These are phyloP conservation scores for Eolophus roseicapilla DNA, from an alignment of 2,113 vertebrate species.

Conservation along the genomic window DNA sequence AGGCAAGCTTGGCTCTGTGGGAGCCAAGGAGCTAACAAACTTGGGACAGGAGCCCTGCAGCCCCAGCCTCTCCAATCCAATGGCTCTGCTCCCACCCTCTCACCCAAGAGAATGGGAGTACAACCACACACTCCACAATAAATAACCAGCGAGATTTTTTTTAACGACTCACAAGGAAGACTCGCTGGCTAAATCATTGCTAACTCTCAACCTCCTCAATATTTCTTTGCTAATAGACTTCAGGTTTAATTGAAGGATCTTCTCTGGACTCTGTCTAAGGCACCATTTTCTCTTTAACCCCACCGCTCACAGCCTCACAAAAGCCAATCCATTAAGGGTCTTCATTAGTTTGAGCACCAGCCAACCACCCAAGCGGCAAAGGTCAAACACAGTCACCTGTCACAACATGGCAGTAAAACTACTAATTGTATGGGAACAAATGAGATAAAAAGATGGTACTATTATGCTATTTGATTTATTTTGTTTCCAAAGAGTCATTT, in stretches of 20 bases:
- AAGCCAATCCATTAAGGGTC: conserved; percentile 81
- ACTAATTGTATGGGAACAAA: conserved; percentile 81
- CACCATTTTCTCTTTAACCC: conserved; percentile 77
- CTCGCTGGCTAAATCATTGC: conserved; percentile 75
- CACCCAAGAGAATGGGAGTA: neutral
- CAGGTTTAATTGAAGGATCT: conserved; percentile 80
- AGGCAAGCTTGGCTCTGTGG: neutral
- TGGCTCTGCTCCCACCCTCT: neutral
- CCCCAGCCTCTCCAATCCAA: neutral
- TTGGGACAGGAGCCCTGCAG: neutral
- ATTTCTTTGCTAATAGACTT: conserved; percentile 81
- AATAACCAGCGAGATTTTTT: conserved; percentile 39
- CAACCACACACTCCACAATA: conserved; percentile 40
- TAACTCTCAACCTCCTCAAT: conserved; percentile 78
- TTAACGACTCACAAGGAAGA: conserved; percentile 65
- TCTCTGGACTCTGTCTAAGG: conserved; percentile 77
- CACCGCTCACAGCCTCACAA: conserved; percentile 70
- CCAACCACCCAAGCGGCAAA: conserved; percentile 80
- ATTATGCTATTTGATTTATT: conserved; percentile 79
- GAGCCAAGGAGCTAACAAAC: neutral
- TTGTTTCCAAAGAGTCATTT: conserved; percentile 79
- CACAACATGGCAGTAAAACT: conserved; percentile 82
- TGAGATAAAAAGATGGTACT: conserved; percentile 80
- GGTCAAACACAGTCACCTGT: conserved; percentile 82
- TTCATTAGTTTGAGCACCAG: conserved; percentile 81